Conservation (phyloP, 1,140 invertebrate genomes). For the Chrysomallon squamiferum region DNA sequence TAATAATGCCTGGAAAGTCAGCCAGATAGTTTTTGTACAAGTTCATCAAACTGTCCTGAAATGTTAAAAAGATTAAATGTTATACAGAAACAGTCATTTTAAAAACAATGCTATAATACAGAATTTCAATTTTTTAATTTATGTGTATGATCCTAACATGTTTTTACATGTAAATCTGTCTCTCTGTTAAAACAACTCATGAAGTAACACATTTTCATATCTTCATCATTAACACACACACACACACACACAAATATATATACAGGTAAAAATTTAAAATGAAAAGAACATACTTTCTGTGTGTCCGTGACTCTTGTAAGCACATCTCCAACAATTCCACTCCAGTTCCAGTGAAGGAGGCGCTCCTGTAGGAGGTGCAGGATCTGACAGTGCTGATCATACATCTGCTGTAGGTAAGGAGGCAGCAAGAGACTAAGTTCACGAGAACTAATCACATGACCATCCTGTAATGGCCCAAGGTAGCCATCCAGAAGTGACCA, state of each 20-base stretch:
- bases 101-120: neutral
- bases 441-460: constrained; percentile 48
- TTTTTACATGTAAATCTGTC: neutral
- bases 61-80: neutral
- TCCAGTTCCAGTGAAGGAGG: constrained; percentile 49
- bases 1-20: constrained; percentile 17
- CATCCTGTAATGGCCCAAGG: constrained; percentile 56
- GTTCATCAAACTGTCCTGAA: constrained; percentile 10
- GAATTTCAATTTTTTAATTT: neutral
- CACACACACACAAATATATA: too few species aligned
- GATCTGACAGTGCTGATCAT: constrained; percentile 61
- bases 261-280: too few species aligned
- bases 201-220: too few species aligned
- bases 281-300: constrained; percentile 19
- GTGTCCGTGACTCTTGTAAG: constrained; percentile 39
- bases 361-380: constrained; percentile 60
- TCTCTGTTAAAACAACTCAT: neutral
- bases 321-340: constrained; percentile 38
- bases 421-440: constrained; percentile 60
- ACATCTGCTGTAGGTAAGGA: constrained; percentile 57
- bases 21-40: constrained; percentile 21
- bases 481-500: constrained; percentile 61
- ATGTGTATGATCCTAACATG: neutral
- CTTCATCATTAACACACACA: too few species aligned
- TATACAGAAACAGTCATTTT: neutral